Percentiles rank a stretch among this genome's conserved stretches.
Evolutionary conservation across 2,113 vertebrate genomes (phyloP).

Genomic region (Coryphaenoides rupestris): DNA sequence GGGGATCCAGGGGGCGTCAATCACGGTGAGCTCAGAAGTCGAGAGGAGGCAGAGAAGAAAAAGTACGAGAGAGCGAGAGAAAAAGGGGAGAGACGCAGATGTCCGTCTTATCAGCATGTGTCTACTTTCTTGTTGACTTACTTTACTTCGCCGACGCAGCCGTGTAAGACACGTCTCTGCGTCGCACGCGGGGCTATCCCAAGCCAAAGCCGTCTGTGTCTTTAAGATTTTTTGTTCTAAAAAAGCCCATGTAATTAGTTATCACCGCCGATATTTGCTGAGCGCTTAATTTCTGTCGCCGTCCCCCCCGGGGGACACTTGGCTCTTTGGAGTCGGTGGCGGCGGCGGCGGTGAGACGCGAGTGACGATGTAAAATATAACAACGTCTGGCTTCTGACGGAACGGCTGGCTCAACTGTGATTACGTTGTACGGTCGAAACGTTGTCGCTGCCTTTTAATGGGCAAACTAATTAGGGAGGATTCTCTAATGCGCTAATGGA

Average conservation of each 20-base stretch:
- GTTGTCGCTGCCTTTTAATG: no score
- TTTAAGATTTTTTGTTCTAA: no score
- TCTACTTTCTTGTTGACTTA: neutral
- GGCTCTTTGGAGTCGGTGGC: conserved; percentile 11
- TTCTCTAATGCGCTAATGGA: no score
- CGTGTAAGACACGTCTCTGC: no score
- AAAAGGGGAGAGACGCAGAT: neutral
- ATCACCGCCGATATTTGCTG: conserved; percentile 25
- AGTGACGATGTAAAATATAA: conserved; percentile 6
- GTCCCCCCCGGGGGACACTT: neutral
- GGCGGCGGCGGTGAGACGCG: neutral
- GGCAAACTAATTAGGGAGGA: no score
- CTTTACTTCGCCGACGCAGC: neutral
- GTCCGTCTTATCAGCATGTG: conserved; percentile 18
- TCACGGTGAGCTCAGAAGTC: neutral
- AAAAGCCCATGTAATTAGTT: conserved; percentile 26
- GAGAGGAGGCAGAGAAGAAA: neutral
- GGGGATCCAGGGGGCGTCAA: conserved; percentile 22
- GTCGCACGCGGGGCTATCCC: no score
- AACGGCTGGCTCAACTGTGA: conserved; percentile 2
- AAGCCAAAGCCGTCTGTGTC: no score
- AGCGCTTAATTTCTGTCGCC: conserved; percentile 14
- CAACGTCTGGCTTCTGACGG: neutral
- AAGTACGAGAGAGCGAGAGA: no score
- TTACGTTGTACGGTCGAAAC: neutral